Conservation (phyloP, 2,888 invertebrate genomes). For the Pristionchus arcanus region DNA sequence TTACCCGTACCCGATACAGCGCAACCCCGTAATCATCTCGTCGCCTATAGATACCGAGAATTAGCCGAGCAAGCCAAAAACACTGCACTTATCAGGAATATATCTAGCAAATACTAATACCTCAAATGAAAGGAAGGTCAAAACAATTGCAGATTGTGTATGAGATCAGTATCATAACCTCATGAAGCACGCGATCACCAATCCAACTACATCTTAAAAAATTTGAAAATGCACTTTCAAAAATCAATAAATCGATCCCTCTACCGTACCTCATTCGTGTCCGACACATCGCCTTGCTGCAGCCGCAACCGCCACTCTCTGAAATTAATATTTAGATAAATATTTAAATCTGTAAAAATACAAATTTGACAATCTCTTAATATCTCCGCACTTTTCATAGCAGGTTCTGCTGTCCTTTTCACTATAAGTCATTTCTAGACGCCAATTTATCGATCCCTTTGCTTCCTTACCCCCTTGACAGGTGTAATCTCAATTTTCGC, state of each 20-base stretch:
- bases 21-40: neutral
- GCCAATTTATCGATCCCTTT: neutral
- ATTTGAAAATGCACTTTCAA: neutral
- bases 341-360: neutral
- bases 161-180: neutral
- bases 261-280: slow-evolving; percentile 81
- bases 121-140: neutral
- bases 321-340: slow-evolving; percentile 53
- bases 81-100: too few relatives aligned
- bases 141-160: neutral
- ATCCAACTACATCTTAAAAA: too few relatives aligned
- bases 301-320: slow-evolving; percentile 74
- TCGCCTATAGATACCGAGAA: neutral
- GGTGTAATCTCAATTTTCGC: neutral
- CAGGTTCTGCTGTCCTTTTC: too few relatives aligned
- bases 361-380: neutral
- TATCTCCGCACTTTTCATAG: too few relatives aligned
- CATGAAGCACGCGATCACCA: neutral
- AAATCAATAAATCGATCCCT: slow-evolving; percentile 13
- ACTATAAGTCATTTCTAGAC: neutral
- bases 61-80: neutral
- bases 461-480: neutral
- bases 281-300: slow-evolving; percentile 92
- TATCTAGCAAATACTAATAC: too few relatives aligned
- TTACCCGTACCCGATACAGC: neutral